Evolutionary conservation across 2,797 vertebrate genomes (phyloP), one percentile per base, ranked within the genome.

Genomic region (Percopsis omiscomaycus): DNA sequence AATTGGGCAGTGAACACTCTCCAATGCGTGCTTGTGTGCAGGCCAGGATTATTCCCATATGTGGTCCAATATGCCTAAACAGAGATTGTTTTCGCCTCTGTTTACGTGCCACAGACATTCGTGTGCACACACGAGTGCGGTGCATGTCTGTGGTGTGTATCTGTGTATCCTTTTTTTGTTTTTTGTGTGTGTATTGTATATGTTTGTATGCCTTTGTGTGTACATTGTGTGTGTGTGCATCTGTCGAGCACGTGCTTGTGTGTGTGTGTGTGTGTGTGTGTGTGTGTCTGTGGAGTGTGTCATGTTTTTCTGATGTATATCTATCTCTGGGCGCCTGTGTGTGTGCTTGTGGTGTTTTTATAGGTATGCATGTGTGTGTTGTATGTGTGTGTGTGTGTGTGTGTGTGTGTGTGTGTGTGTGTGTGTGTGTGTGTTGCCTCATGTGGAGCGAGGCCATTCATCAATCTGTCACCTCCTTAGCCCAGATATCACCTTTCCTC

Each of bases 381-480:
- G 16, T 52, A 9, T 52, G 10, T 66, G 61, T 50, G 45, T 69
- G 37, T 56, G 44, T 54, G 55, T 30, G 15, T 67, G 59, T 67
- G 16, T 27, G 16, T 66, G 54, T 47, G 61, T 30, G 68, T 28
- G 58, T 28, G 49, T 5, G 51, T 46, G 56, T 51, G 61, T 61
- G n/a, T 45, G 59, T 80, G 73, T 79, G 77, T 75, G 72, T 79
- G 77, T 63, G 58, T 59, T 66, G 79, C 78, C 85, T 82, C 80
- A 75, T 86, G 80, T 79, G 79, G 72, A 78, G 75, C 55, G 1
- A 64, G 74, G 65, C 71, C 80, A 87, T 88, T 88, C 84, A 90
- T 90, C 89, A 90, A 85, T 90, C 85, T 90, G 86, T 89, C 85
- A 69, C 73, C 86, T 84, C 84, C 78, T 71, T 62, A 55, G 71